Conservation (phyloP, 2,113 vertebrate genomes). For the Solea solea region DNA sequence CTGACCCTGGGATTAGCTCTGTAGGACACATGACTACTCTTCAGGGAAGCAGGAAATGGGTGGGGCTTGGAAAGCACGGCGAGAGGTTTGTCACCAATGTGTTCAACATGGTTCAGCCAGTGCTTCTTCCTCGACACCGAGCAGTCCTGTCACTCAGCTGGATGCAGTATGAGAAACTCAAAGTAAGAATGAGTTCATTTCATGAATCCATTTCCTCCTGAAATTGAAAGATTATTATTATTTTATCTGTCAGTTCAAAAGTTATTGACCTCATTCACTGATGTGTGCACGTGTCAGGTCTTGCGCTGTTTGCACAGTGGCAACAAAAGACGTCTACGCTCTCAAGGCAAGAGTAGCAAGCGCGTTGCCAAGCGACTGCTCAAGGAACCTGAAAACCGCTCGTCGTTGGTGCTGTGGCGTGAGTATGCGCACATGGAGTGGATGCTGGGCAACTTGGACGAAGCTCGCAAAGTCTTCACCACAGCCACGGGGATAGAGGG, state of each 20-base stretch:
- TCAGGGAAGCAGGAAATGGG: slow-evolving; percentile 67
- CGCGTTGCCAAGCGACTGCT: slow-evolving; percentile 90
- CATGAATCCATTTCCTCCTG: not conserved
- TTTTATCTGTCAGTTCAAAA: not conserved
- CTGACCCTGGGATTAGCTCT: slow-evolving; percentile 78
- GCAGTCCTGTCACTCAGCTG: slow-evolving; percentile 82
- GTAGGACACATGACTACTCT: slow-evolving; percentile 86
- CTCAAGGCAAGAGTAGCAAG: slow-evolving; percentile 91
- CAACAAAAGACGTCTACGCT: slow-evolving; percentile 88
- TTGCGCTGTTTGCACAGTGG: slow-evolving; percentile 80
- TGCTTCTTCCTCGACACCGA: slow-evolving; percentile 81
- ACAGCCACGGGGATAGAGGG: slow-evolving; percentile 80
- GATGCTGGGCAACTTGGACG: slow-evolving; percentile 90
- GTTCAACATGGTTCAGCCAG: slow-evolving; percentile 81
- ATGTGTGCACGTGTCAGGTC: slow-evolving; percentile 76
- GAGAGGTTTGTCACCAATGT: slow-evolving; percentile 89
- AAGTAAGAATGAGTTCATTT: slow-evolving; percentile 80
- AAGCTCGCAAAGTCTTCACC: slow-evolving; percentile 92
- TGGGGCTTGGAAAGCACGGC: slow-evolving; percentile 86
- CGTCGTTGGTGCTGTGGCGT: slow-evolving; percentile 87
- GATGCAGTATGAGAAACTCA: slow-evolving; percentile 92
- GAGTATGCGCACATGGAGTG: slow-evolving; percentile 94
- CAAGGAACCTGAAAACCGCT: slow-evolving; percentile 90
- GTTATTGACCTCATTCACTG: not conserved
- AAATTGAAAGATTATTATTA: no score